These are phyloP conservation scores for Acanthosepion pharaonis DNA, from an alignment of 2,888 invertebrate species.

Conservation along the genomic window DNA sequence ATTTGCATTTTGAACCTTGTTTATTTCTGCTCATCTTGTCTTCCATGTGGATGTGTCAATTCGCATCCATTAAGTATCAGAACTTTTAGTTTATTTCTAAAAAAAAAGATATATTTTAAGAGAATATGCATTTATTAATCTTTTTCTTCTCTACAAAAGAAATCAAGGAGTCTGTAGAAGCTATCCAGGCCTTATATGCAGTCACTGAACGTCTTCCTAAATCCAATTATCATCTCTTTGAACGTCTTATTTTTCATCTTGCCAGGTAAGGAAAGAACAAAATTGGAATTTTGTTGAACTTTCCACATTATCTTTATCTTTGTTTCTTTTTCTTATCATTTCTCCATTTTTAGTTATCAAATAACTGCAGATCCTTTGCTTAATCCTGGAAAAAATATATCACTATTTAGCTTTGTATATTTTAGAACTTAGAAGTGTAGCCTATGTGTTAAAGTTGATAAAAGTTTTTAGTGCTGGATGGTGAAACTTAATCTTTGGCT, in stretches of 20 bases:
- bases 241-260: slow-evolving; percentile 92
- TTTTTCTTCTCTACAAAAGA: slow-evolving; percentile 75
- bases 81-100: too few relatives aligned
- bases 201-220: slow-evolving; percentile 91
- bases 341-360: neutral
- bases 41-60: neutral
- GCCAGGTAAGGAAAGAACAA: slow-evolving; percentile 77
- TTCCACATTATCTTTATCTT: neutral
- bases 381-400: neutral
- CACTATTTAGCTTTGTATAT: neutral
- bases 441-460: too few relatives aligned
- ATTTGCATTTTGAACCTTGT: neutral
- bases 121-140: neutral
- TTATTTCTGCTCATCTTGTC: neutral
- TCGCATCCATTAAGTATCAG: neutral
- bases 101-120: neutral
- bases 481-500: too few relatives aligned
- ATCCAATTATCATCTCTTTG: slow-evolving; percentile 91
- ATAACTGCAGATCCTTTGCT: neutral
- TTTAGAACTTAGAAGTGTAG: neutral
- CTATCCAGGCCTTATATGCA: slow-evolving; percentile 87
- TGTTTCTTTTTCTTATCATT: neutral
- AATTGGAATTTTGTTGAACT: neutral
- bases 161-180: slow-evolving; percentile 86
- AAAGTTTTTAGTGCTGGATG: too few relatives aligned